Evolutionary conservation across 2,888 invertebrate genomes (phyloP), one percentile per base, ranked within the genome.

Genomic region (Ochlodes sylvanus): DNA sequence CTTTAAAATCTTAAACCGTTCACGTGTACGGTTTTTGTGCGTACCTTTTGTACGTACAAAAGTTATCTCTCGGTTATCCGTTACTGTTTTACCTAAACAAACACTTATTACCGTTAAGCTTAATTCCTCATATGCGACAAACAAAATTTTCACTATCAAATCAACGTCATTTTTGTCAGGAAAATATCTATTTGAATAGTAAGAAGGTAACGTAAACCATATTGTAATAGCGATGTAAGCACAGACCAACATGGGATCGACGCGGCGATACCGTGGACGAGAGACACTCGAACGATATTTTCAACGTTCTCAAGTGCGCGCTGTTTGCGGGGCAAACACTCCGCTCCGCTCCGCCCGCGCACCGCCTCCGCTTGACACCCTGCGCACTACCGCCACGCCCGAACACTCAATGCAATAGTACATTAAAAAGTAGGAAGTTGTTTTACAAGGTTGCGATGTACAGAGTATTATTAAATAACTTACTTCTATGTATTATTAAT

Each of bases 271-370:
- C 80, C 82, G 77, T 81, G 79, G 81, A 82, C 79, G 82, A 88
- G 88, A 84, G 86, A 82, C 83, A 77, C 84, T 86, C 76, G 75
- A 83, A 82, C 79, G 81, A 87, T 90, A 87, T 90, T 89, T 89
- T 87, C 87, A 81, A 81, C 85, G 77, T 81, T 75, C 85, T 88
- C 83, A 81, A 87, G 81, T 75, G 80, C 79, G 71, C 74, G 76
- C 80, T 90, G 85, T 92, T 89, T 90, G 86, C 82, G 75, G 70
- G 77, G 79, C 85, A 90, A 89, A 90, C 85, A 89, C 71, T 72
- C 55, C 0, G 34, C 41, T 21, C 41, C 47, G 10, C 42, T n/a
- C 58, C 38, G 19, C 58, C 38, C 12, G 38, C 38, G 38, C 38
- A 27, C 60, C 60, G 52, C 52, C 52, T n/a, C 14, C 66, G 54